Base-by-base conservation (phyloP, 2,888 invertebrate species). In the Antheraea yamamai region DNA sequence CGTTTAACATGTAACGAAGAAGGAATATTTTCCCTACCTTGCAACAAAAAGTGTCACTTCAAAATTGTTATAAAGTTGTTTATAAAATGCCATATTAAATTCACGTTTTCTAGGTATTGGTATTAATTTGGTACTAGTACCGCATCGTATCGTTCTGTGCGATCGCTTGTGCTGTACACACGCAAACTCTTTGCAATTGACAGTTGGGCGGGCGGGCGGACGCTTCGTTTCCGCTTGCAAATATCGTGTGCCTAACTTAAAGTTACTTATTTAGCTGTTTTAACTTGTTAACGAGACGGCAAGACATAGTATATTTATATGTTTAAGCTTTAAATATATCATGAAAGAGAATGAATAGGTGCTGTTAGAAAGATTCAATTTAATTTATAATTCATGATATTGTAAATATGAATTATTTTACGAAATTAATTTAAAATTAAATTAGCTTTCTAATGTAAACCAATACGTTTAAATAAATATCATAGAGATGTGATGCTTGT, bases 211-310 rank as follows among this genome's bases (percentile, higher is more conserved):
- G 82, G 73, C 74, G 80, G 80, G 78, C 74, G 80, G 80, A 77
- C 81, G 82, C 82, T 85, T 82, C 83, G 85, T 89, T 86, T 87
- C 87, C 86, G 85, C 84, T 87, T 80, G 87, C 90, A 91, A 91
- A 91, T 89, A 91, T 89, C 88, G 88, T 88, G 84, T 81, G 75
- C 79, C 82, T 85, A 88, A 90, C 90, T 92, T 92, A 91, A 90
- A 89, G 87, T 91, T 90, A 86, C 82, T 82, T 86, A 81, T 84
- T 85, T 80, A 80, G 81, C 81, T 84, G 87, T 87, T 90, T 85
- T 84, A 86, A 87, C 87, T 91, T 87, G 90, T 91, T 91, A 88
- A 84, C 84, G 80, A 85, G 84, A 75, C 30, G 55, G 64, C 47
- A 70, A 39, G 39, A 39, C 39, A n/a, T n/a, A 70, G 70, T 12